These are phyloP conservation scores for Patella ulyssiponensis DNA, from an alignment of 2,888 invertebrate genomes.

Conservation along the genomic window DNA sequence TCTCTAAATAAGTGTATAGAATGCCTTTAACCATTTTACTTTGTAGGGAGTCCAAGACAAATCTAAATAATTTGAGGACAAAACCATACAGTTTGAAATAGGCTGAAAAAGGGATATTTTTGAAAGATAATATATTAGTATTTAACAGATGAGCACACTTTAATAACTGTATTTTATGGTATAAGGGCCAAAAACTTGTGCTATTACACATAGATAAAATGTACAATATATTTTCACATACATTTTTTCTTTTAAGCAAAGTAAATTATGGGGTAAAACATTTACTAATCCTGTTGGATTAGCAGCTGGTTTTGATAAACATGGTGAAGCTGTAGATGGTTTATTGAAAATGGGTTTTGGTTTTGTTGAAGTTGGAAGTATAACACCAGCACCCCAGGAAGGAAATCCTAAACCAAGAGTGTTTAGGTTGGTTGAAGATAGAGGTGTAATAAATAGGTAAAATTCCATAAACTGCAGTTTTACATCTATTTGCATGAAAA, in stretches of 20 bases:
- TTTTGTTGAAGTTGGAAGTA: constrained; percentile 95
- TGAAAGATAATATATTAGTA: too few relatives aligned
- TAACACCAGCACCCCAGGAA: constrained; percentile 92
- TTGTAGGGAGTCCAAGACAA: too few relatives aligned
- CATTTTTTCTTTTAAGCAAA: constrained; percentile 75
- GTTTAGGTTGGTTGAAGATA: constrained; percentile 87
- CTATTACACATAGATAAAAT: too few relatives aligned
- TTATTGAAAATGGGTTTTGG: constrained; percentile 91
- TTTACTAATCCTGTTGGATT: constrained; percentile 95
- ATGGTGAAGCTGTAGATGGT: constrained; percentile 90
- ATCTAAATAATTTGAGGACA: too few relatives aligned
- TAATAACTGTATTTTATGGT: neutral
- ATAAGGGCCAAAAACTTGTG: neutral
- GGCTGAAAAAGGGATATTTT: too few relatives aligned
- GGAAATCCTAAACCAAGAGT: constrained; percentile 95
- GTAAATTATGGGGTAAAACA: constrained; percentile 80
- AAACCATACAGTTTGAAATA: too few relatives aligned
- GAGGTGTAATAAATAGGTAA: constrained; percentile 91
- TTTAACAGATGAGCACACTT: too few relatives aligned
- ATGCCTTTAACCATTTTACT: too few relatives aligned
- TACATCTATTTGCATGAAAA: neutral
- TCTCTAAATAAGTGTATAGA: too few relatives aligned
- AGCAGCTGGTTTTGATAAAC: constrained; percentile 98
- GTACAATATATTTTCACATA: neutral
- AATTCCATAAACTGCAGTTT: neutral